Percentiles rank a stretch among this genome's conserved stretches.
phyloP scores from a whole-genome alignment of 2,797 vertebrate genomes.

The Smutsia gigantea region DNA sequence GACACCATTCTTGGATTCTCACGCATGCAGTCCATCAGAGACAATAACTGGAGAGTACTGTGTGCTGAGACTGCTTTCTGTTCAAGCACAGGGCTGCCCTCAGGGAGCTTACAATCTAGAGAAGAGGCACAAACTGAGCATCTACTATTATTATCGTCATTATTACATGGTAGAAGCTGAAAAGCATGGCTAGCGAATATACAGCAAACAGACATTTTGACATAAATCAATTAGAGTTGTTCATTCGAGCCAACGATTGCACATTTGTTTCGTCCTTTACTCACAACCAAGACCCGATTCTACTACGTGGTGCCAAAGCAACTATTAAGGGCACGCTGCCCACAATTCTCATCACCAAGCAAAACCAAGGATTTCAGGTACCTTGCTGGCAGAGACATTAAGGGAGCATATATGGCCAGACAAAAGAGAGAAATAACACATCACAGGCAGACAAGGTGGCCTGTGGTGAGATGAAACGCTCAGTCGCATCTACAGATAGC shows the following conservation, averaged over 20 bases:
- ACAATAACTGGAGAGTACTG: not conserved
- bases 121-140: fast-evolving
- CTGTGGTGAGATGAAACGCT: not conserved
- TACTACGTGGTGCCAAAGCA: not conserved
- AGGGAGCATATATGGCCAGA: not conserved
- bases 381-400: not conserved
- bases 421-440: constrained; percentile 34
- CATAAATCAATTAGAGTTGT: not conserved
- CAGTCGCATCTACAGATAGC: not conserved
- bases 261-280: not conserved
- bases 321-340: not conserved
- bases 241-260: not conserved
- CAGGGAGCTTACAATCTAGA: not conserved
- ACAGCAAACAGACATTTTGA: not conserved
- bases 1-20: not conserved
- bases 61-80: not conserved
- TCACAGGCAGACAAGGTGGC: constrained; percentile 41
- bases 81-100: not conserved
- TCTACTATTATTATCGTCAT: not conserved
- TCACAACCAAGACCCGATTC: not conserved
- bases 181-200: fast-evolving
- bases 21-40: not conserved
- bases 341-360: not conserved
- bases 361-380: not conserved
- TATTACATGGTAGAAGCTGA: not conserved